Evolutionary conservation across 2,888 invertebrate genomes (phyloP), one percentile per base, ranked within the genome.

Genomic region (Mamestra brassicae): DNA sequence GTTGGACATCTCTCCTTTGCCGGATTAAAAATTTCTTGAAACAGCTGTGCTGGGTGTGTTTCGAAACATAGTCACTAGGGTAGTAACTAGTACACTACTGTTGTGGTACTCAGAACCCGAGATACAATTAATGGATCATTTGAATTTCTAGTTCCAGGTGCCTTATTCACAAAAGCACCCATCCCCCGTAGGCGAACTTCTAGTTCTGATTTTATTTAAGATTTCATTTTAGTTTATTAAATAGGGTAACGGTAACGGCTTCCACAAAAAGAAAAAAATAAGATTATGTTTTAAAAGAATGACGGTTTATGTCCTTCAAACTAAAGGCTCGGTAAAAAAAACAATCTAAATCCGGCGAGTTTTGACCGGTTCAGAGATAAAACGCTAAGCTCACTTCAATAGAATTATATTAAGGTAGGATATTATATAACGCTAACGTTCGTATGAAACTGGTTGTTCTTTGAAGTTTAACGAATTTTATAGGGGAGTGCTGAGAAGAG

Each of bases 351-450:
- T 57, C 15, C 57, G 47, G 38, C 38, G 66, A 42, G 54, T 38
- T 63, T 78, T 71, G 81, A 81, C 80, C 80, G 76, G 80, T 80
- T 76, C 55, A 54, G n/a, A 66, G n/a, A 80, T 76, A 67, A 71
- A 80, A 70, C 38, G 52, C 55, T 74, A 42, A 63, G 58, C 47
- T 63, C 47, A 63, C 47, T 76, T 62, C 57, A 79, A 68, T 79
- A 75, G 45, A 64, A 64, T 66, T 26, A 55, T 73, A 80, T 60
- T 57, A 61, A 60, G 57, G 62, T 74, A 74, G 55, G 47, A 64
- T 71, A 68, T 68, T 67, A 57, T 47, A 68, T 50, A 66, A 81
- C 70, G 57, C 67, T 76, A 76, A 80, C 81, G 67, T 71, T 68
- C 64, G 4, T 65, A 47, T 36, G 52, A 61, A 80, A 80, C 80